Percentiles rank a stretch among this genome's conserved stretches.
These are phyloP conservation scores for Diplogasteroides magnus DNA, from an alignment of 1,140 invertebrate species.

Conservation along the genomic window DNA sequence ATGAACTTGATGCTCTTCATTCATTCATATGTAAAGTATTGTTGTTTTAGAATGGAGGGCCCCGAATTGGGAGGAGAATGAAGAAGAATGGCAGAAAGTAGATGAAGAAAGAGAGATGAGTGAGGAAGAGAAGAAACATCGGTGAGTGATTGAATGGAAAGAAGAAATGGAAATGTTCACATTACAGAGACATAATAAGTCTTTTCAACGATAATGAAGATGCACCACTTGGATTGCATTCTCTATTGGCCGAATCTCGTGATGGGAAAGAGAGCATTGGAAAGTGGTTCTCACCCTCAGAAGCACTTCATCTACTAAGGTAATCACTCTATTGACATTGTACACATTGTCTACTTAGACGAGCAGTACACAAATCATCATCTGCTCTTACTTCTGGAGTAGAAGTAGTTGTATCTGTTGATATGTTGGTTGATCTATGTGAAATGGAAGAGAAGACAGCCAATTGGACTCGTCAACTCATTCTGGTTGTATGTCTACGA, in stretches of 20 bases:
- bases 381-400: not conserved
- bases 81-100: too few species aligned
- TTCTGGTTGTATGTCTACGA: slow-evolving; percentile 1
- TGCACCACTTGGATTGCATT: too few species aligned
- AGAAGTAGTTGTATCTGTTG: not conserved
- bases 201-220: too few species aligned
- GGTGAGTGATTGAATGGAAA: too few species aligned
- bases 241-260: too few species aligned
- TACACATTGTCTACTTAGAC: not conserved
- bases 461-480: not conserved
- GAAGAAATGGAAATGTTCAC: too few species aligned
- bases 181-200: too few species aligned
- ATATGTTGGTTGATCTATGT: not conserved
- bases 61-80: too few species aligned
- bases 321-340: not conserved
- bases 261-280: not conserved
- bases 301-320: not conserved
- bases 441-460: not conserved
- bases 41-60: too few species aligned
- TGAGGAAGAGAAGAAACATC: too few species aligned
- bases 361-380: not conserved
- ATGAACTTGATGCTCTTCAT: too few species aligned
- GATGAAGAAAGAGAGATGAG: too few species aligned
- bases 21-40: slow-evolving; percentile 51
- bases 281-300: not conserved